A percentile compares a stretch with the other conserved stretches of the same genome.
Conservation (phyloP, 2,888 invertebrate genomes). For the Artemia sinica region DNA sequence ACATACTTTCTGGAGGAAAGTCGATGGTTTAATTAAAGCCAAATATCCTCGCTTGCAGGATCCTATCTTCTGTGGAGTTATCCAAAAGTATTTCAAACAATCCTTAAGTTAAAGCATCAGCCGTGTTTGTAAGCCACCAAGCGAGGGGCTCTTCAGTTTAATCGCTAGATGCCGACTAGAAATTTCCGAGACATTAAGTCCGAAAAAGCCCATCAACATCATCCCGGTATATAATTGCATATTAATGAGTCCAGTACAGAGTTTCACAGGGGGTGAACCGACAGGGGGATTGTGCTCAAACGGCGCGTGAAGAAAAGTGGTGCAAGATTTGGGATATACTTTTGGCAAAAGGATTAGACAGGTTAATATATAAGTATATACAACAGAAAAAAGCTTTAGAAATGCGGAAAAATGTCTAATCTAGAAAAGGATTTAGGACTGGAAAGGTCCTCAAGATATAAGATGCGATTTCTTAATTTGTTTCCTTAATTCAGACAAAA, state of each 20-base stretch:
- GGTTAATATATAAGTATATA: background rate
- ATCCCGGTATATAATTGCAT: constrained; percentile 13
- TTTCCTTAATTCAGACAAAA: too few species aligned
- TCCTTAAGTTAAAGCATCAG: background rate
- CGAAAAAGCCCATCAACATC: constrained; percentile 12
- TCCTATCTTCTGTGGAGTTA: too few species aligned
- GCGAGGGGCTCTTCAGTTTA: constrained; percentile 10
- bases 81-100: background rate
- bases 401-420: constrained; percentile 1
- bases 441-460: too few species aligned
- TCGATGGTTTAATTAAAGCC: too few species aligned
- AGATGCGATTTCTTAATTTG: too few species aligned
- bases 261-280: background rate
- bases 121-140: background rate
- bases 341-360: background rate
- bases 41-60: too few species aligned
- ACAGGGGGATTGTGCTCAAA: background rate
- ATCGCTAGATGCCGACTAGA: constrained; percentile 12
- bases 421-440: background rate
- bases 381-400: background rate
- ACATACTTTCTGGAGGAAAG: too few species aligned
- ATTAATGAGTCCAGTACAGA: constrained; percentile 8
- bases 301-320: constrained; percentile 7
- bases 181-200: constrained; percentile 9
- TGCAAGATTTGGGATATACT: background rate